Evolutionary conservation across 2,888 invertebrate genomes (phyloP).

Genomic region (Myathropa florea): DNA sequence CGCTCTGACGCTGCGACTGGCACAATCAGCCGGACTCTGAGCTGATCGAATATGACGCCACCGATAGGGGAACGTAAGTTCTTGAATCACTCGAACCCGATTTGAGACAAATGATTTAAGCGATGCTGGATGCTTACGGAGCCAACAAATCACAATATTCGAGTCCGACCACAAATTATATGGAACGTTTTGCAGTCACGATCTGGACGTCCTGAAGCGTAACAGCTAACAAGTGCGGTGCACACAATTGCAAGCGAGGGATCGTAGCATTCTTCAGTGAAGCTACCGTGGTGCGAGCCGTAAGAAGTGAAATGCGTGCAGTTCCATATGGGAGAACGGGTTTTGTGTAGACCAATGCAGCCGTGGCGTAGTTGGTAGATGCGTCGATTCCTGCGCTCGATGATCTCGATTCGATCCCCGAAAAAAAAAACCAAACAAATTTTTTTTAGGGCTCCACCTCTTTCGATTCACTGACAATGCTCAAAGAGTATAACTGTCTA

Average conservation of each 20-base stretch:
- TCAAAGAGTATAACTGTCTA: no score
- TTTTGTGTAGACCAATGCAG: conserved; percentile 1
- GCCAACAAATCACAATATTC: conserved; percentile 20
- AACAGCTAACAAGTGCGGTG: no score
- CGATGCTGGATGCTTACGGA: conserved; percentile 7
- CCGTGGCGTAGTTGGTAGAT: no score
- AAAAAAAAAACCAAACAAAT: no score
- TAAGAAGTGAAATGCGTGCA: not conserved
- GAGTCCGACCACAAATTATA: conserved; percentile 15
- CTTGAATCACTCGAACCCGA: not conserved
- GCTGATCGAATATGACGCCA: not conserved
- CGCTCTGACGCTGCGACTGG: conserved; percentile 61
- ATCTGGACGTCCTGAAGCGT: no score
- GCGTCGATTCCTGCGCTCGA: no score
- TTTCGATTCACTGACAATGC: no score
- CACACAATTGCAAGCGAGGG: conserved; percentile 11
- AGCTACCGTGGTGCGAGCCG: conserved; percentile 24
- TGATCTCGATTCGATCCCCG: no score
- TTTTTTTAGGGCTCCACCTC: no score
- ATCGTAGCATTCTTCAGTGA: conserved; percentile 7
- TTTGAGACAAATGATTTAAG: conserved; percentile 3
- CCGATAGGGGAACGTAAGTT: not conserved
- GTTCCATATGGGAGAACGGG: not conserved
- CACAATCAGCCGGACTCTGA: conserved; percentile 36
- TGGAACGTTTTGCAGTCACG: not conserved